Evolutionary conservation across 37 sponge, comb jelly and placozoan genomes (phyloP), one percentile per base, ranked within the genome.

Genomic region (Theonella swinhoei): DNA sequence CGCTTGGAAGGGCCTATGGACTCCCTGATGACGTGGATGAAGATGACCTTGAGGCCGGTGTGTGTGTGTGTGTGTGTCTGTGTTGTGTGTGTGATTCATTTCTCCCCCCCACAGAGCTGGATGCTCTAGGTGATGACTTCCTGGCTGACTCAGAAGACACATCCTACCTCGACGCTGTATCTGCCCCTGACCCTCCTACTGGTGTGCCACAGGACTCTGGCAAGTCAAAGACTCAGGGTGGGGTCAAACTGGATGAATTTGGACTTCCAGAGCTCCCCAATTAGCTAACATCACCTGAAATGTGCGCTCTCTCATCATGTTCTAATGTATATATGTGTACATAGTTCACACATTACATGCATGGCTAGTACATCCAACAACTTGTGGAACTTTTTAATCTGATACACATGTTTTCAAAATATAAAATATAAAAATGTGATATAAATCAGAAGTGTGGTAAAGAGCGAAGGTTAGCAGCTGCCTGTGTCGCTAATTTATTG

Each of bases 21-120:
- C 91, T 96, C 30, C 97, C 97, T n/a, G 99, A 99, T 25, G 97
- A 94, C 71, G 81, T 96, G 29, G 99, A 99, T 79, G 99, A 98
- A 63, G 99, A 91, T 42, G 99, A 99, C 76, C 82, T 99, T 24
- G 99, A 96, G 81, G 99, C 99, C 47, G 96, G 96, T 96, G 28
- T n/a, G n/a, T n/a, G n/a, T n/a, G n/a, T n/a, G n/a, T n/a, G n/a
- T n/a, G n/a, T n/a, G n/a, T n/a, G 3, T 84, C 37, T 11, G 67
- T 66, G 7, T 8, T 58, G 60, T 58, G n/a, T n/a, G n/a, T n/a
- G n/a, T n/a, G n/a, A n/a, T n/a, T n/a, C n/a, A n/a, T n/a, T n/a
- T n/a, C n/a, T n/a, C n/a, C 62, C 63, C 39, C 64, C 35, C 64
- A 17, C 75, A 91, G 99, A 99, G 64, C 76, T 99, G 68, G 97